phyloP scores from a whole-genome alignment of 2,888 invertebrate genomes.

The Drosophila dives region DNA sequence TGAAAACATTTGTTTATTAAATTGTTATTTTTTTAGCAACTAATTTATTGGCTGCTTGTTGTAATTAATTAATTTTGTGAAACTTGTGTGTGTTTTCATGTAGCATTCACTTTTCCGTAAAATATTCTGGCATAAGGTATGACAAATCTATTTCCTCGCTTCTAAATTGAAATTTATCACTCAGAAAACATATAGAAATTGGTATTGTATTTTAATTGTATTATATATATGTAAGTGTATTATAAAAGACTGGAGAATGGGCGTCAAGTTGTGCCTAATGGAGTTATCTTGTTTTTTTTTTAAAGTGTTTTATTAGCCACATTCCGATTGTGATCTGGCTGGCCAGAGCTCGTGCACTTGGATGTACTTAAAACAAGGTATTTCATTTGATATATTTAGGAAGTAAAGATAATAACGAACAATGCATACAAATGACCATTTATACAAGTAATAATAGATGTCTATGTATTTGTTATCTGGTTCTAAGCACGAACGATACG shows the following conservation, averaged over 20 bases:
- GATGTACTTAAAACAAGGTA: slow-evolving; percentile 1
- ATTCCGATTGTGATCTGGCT: not conserved
- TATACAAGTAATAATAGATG: not conserved
- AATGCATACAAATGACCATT: not conserved
- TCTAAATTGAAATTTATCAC: not conserved
- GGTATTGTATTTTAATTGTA: not conserved
- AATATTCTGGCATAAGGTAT: not conserved
- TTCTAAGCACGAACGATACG: not conserved
- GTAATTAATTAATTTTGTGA: not conserved
- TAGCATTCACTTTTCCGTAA: not conserved
- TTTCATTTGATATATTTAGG: not conserved
- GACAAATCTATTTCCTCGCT: not conserved
- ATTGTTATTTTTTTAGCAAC: not conserved
- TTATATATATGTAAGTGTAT: not conserved
- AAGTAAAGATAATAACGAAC: not conserved
- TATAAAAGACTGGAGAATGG: not conserved
- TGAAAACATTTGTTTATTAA: not conserved
- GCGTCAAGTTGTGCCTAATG: not conserved
- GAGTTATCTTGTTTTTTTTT: not conserved
- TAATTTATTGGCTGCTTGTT: not conserved
- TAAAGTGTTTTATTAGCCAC: slow-evolving; percentile 2
- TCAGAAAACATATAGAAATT: not conserved
- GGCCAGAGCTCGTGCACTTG: not conserved
- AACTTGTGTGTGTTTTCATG: not conserved
- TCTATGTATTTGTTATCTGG: slow-evolving; percentile 4